phyloP scores from a whole-genome alignment of 2,888 invertebrate genomes.

The Hypomecis atomaria region DNA sequence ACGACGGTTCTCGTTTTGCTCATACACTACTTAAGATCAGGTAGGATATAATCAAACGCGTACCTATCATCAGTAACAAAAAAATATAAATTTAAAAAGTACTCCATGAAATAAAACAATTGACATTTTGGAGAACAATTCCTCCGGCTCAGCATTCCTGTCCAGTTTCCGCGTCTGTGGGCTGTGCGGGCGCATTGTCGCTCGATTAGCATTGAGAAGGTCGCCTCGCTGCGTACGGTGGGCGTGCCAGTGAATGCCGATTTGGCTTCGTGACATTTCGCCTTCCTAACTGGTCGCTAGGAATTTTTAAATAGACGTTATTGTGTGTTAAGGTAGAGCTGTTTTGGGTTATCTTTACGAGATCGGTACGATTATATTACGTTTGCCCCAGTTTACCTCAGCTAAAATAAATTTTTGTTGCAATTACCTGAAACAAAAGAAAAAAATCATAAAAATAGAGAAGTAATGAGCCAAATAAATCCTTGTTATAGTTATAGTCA shows the following conservation, averaged over 20 bases:
- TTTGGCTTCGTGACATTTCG: constrained; percentile 62
- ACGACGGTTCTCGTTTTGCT: too few relatives aligned
- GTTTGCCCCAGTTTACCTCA: too few relatives aligned
- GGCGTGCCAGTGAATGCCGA: constrained; percentile 64
- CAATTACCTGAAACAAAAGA: constrained; percentile 11
- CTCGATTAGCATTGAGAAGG: constrained; percentile 77
- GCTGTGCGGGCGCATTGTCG: constrained; percentile 46
- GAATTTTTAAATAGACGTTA: constrained; percentile 35
- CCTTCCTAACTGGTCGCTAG: constrained; percentile 49
- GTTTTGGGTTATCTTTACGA: constrained; percentile 8
- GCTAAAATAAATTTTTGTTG: not conserved
- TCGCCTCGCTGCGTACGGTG: constrained; percentile 63
- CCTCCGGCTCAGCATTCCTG: constrained; percentile 25
- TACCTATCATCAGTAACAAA: too few relatives aligned
- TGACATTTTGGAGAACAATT: constrained; percentile 33
- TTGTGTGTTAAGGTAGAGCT: not conserved
- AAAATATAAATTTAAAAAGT: too few relatives aligned
- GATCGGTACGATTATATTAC: not conserved
- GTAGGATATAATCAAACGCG: too few relatives aligned
- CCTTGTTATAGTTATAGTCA: too few relatives aligned
- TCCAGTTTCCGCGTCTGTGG: constrained; percentile 36
- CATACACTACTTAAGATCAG: too few relatives aligned
- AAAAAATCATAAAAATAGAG: not conserved
- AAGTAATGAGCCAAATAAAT: not conserved
- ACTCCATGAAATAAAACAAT: constrained; percentile 12